Evolutionary conservation across 2,113 vertebrate genomes (phyloP).

Genomic region (Camarhynchus parvulus): DNA sequence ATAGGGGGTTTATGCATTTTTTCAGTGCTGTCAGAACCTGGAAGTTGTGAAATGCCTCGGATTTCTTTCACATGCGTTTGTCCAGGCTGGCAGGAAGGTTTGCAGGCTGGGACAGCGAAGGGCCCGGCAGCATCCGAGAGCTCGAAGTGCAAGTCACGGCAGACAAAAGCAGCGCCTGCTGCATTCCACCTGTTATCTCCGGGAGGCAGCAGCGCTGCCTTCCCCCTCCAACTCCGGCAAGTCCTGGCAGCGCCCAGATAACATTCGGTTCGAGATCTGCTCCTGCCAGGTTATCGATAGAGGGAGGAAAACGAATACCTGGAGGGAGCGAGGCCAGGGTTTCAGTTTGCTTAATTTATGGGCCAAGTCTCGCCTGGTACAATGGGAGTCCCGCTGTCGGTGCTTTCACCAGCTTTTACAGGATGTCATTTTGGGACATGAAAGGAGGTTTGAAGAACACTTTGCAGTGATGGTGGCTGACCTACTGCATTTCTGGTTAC

Average conservation of each 20-base stretch:
- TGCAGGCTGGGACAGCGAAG: background rate
- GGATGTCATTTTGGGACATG: background rate
- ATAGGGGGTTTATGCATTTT: background rate
- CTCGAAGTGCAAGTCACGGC: background rate
- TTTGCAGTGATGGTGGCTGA: background rate
- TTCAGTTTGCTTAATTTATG: constrained; percentile 2
- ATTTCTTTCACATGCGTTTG: background rate
- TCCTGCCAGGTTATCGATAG: background rate
- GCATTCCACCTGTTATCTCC: constrained; percentile 54
- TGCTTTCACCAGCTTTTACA: background rate
- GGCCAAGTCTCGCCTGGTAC: background rate
- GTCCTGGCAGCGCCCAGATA: background rate
- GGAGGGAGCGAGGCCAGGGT: background rate
- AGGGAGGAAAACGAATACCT: background rate
- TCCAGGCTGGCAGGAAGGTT: background rate
- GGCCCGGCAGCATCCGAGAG: background rate
- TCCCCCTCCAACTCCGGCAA: constrained; percentile 14
- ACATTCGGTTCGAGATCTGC: background rate
- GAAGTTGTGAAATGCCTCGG: background rate
- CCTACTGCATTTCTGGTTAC: constrained; percentile 26
- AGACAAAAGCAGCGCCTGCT: background rate
- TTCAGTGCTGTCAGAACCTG: background rate
- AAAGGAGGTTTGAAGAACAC: background rate
- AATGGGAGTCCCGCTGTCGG: background rate
- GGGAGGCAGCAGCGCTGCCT: background rate